A percentile compares a stretch with the other conserved stretches of the same genome.
phyloP scores from a whole-genome alignment of 2,113 vertebrate genomes.

The Oncorhynchus tshawytscha region DNA sequence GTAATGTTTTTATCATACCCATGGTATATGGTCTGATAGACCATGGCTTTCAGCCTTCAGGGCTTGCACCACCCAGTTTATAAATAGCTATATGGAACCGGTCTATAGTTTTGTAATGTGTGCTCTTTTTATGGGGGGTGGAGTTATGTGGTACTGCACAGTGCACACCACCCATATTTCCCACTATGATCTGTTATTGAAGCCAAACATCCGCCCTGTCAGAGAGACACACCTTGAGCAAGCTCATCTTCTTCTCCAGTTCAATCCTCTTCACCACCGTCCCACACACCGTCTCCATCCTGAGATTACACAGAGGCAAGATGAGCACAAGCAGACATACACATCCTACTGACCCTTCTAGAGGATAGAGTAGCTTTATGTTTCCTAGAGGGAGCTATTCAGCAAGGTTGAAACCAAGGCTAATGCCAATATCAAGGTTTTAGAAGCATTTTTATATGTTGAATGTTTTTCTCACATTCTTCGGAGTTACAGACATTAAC shows the following conservation, averaged over 20 bases:
- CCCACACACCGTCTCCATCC: slow-evolving; percentile 85
- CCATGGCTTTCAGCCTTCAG: no score
- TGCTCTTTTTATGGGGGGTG: background rate
- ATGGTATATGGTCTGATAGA: no score
- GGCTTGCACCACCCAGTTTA: no score
- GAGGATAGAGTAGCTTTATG: no score
- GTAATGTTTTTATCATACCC: no score
- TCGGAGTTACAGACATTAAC: background rate
- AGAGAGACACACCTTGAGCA: slow-evolving; percentile 81
- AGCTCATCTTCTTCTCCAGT: slow-evolving; percentile 82
- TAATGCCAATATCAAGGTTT: no score
- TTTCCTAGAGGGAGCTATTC: no score
- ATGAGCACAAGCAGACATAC: no score
- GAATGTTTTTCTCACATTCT: background rate
- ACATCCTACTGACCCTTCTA: no score
- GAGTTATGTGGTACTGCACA: background rate
- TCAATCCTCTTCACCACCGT: slow-evolving; percentile 82
- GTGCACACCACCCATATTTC: background rate
- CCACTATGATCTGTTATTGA: background rate
- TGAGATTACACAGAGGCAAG: slow-evolving; percentile 53
- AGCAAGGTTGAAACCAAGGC: no score
- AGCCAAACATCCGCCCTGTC: background rate
- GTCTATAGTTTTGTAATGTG: background rate
- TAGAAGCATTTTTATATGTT: background rate
- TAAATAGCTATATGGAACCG: no score